Evolutionary conservation across 2,888 invertebrate genomes (phyloP), one percentile per base, ranked within the genome.

Genomic region (Ptilodon capucinus): DNA sequence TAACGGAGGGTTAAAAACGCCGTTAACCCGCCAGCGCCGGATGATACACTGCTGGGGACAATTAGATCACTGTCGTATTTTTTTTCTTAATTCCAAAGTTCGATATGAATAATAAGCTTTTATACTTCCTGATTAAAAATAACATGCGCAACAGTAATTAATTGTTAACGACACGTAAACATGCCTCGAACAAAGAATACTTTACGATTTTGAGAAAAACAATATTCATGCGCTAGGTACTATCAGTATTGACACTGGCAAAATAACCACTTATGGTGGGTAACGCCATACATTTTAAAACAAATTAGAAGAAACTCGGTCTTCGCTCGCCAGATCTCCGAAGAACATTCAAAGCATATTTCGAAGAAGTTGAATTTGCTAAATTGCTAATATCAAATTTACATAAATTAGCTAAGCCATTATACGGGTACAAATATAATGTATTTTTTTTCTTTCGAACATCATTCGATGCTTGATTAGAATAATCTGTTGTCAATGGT

Each of bases 1-100:
- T 73, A 73, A 58, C 48, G 56, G 47, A 42, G 40, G 64, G 74
- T 68, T 66, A 54, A 61, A 49, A 52, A 49, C 46, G 50, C 44
- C 46, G 46, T 68, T 67, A 54, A 69, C 62, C 63, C 56, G 54
- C 43, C 48, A 32, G 48, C 46, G 48, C 46, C 48, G 58, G 48
- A 59, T 59, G 54, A 51, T 51, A 51, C 35, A 36, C 36, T 47
- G 51, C 30, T 42, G 42, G 41, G 49, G 54, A 73, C 71, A 73
- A 54, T 65, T 48, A 41, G 40, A 51, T 45, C 59, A 53, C 54
- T 73, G 70, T 71, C 36, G 14, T 13, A 34, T 40, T 51, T 56
- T 55, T 52, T 44, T 48, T 36, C 14, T 58, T 48, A 41, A 40
- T 50, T 23, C 9, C 59, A 60, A 72, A 68, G 64, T 64, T 54